Conservation (phyloP, 2,888 invertebrate genomes). For the Ceriagrion tenellum region DNA sequence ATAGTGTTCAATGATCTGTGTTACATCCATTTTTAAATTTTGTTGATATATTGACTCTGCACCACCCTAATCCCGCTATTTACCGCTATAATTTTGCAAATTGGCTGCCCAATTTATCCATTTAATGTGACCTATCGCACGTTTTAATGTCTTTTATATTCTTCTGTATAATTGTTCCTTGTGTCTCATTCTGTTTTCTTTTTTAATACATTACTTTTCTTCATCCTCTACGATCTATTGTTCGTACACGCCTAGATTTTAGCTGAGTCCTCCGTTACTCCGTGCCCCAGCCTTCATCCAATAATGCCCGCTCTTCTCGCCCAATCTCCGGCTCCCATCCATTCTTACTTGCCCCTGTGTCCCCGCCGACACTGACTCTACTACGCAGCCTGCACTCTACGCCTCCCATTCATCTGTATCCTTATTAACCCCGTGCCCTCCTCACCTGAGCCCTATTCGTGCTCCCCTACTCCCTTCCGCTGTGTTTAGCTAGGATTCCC, state of each 20-base stretch:
- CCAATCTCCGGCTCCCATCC: not conserved
- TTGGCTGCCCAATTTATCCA: no score
- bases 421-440: not conserved
- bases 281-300: not conserved
- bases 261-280: not conserved
- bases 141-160: no score
- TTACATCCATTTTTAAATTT: no score
- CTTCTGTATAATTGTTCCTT: no score
- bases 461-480: not conserved
- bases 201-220: no score
- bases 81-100: no score
- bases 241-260: not conserved
- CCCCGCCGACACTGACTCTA: not conserved
- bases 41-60: no score
- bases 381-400: not conserved
- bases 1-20: no score
- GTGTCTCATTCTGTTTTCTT: no score
- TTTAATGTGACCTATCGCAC: no score
- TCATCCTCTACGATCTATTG: no score
- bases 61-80: no score
- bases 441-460: not conserved
- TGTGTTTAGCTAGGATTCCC: not conserved
- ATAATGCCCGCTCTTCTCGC: not conserved
- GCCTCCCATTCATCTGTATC: not conserved
- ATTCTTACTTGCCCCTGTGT: not conserved